Percentiles rank a stretch among this genome's conserved stretches.
Conservation (phyloP, 2,113 vertebrate genomes). For the Thermophis baileyi region DNA sequence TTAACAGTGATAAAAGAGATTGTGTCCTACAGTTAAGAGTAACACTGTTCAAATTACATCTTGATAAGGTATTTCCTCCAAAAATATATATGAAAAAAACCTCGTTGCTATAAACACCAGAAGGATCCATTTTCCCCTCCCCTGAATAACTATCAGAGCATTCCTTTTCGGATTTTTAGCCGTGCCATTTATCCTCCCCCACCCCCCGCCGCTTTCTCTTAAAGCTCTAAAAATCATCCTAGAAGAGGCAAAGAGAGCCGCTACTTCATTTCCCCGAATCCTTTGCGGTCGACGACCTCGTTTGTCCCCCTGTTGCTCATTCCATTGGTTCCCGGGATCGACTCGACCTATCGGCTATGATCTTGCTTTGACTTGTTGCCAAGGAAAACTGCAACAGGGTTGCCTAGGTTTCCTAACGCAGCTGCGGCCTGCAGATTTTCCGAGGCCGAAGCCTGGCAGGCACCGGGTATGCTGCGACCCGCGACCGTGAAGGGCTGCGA, state of each 20-base stretch:
- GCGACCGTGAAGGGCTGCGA: not conserved
- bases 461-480: not conserved
- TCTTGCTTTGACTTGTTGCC: constrained; percentile 24
- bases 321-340: not conserved
- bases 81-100: not conserved
- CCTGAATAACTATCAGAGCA: not conserved
- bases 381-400: constrained; percentile 26
- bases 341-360: constrained; percentile 4
- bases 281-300: not conserved
- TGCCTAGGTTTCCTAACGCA: not conserved
- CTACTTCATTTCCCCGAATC: not conserved
- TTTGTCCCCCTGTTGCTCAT: too few relatives aligned
- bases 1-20: not conserved
- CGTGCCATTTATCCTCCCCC: not conserved
- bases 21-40: not conserved
- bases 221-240: not conserved
- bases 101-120: not conserved
- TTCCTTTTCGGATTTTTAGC: not conserved
- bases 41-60: not conserved
- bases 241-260: too few relatives aligned
- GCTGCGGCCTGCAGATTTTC: not conserved
- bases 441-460: not conserved
- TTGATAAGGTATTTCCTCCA: not conserved
- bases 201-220: too few relatives aligned
- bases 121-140: not conserved